A percentile compares a stretch with the other conserved stretches of the same genome.
phyloP scores from a whole-genome alignment of 2,797 vertebrate genomes.

The Tapirus indicus region DNA sequence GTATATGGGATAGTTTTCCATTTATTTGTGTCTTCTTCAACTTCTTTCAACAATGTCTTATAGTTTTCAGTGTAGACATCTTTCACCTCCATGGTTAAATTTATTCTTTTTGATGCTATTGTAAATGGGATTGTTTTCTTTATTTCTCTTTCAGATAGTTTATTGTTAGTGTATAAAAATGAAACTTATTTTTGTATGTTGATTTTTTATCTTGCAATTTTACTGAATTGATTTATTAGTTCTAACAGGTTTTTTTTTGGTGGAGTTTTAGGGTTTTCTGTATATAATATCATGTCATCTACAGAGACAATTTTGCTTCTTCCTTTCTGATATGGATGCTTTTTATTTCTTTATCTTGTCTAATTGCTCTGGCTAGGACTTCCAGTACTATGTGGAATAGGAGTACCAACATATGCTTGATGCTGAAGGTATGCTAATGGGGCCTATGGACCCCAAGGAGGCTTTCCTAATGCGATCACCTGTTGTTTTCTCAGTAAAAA shows the following conservation, averaged over 20 bases:
- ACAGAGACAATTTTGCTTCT: not conserved
- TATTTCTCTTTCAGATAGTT: not conserved
- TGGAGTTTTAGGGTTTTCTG: not conserved
- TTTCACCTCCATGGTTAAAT: not conserved
- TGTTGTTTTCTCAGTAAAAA: not conserved
- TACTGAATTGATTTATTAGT: not conserved
- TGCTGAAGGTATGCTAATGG: not conserved
- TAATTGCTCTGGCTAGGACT: not conserved
- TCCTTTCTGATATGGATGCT: not conserved
- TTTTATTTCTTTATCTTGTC: not conserved
- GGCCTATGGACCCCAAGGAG: not conserved
- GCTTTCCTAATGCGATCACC: not conserved
- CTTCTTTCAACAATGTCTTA: not conserved
- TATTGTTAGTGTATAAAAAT: not conserved
- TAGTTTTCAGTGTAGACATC: not conserved
- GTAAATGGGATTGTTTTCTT: not conserved
- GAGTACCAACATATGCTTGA: not conserved
- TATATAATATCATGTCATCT: not conserved
- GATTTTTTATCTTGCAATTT: not conserved
- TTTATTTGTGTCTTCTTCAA: not conserved
- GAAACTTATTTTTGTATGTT: not conserved
- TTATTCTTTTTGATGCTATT: not conserved
- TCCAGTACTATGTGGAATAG: not conserved
- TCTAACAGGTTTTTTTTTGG: not conserved
- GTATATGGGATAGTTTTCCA: not conserved